Evolutionary conservation across 2,888 invertebrate species (phyloP).

Genomic region (Drosophila testacea): DNA sequence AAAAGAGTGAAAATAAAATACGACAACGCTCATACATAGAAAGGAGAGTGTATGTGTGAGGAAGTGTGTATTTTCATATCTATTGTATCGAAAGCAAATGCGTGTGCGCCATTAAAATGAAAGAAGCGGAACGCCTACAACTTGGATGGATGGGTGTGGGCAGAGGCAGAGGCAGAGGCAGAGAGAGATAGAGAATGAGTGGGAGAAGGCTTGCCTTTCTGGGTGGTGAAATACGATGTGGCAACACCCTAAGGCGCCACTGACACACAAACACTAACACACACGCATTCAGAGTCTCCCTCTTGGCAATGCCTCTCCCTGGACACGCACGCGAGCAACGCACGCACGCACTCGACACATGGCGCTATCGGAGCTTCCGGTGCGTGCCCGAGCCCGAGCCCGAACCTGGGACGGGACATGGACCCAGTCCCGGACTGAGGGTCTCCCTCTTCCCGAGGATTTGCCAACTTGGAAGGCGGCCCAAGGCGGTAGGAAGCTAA

Average conservation of each 20-base stretch:
- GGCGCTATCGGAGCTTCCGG: constrained; percentile 81
- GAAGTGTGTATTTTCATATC: constrained; percentile 49
- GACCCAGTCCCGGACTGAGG: constrained; percentile 8
- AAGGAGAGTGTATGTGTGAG: constrained; percentile 14
- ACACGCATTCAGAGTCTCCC: constrained; percentile 23
- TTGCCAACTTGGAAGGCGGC: constrained; percentile 50
- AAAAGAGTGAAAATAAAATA: constrained; percentile 62
- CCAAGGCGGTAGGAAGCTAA: constrained; percentile 56
- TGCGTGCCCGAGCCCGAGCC: constrained; percentile 62
- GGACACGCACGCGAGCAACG: constrained; percentile 62
- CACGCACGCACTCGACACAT: constrained; percentile 77
- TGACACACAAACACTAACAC: constrained; percentile 28
- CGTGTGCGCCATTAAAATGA: constrained; percentile 79
- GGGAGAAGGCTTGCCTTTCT: constrained; percentile 25
- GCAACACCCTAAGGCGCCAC: constrained; percentile 78
- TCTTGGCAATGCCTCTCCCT: constrained; percentile 44
- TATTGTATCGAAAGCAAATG: constrained; percentile 76
- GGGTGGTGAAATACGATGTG: constrained; percentile 81
- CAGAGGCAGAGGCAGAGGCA: constrained; percentile 7
- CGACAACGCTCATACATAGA: constrained; percentile 42
- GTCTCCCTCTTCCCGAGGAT: constrained; percentile 20
- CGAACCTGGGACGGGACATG: not conserved
- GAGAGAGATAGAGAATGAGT: not conserved
- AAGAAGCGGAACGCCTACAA: constrained; percentile 78
- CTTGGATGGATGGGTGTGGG: constrained; percentile 41